A percentile compares a stretch with the other conserved stretches of the same genome.
phyloP scores from a whole-genome alignment of 1,140 invertebrate genomes.

The Panagrolaimus sp. region DNA sequence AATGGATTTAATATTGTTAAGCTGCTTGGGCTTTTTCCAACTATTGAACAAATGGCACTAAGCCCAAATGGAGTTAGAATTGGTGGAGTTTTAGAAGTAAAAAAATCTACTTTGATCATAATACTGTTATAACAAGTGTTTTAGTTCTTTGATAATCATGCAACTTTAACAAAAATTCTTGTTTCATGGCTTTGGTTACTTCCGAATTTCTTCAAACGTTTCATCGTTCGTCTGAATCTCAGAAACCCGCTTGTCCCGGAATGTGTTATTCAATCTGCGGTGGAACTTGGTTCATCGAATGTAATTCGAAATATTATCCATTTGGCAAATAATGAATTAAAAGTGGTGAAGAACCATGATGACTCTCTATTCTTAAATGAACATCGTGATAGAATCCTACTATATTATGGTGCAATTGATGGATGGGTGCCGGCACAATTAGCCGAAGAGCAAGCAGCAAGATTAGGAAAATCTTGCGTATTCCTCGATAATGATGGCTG shows the following conservation, averaged over 20 bases:
- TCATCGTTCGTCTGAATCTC: constrained; percentile 28
- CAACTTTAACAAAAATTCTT: constrained; percentile 33
- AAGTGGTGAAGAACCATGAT: constrained; percentile 26
- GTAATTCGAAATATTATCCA: constrained; percentile 44
- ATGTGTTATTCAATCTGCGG: constrained; percentile 30
- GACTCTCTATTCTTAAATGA: constrained; percentile 24
- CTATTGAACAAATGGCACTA: constrained; percentile 18
- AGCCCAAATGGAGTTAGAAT: constrained; percentile 32
- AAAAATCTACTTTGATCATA: neutral
- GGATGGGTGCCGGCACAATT: constrained; percentile 37
- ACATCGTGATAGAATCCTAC: constrained; percentile 20
- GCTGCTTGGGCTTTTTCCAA: constrained; percentile 18
- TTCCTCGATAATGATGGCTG: constrained; percentile 38
- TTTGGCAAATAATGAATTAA: constrained; percentile 40
- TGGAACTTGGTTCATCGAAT: constrained; percentile 29
- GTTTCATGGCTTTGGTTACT: constrained; percentile 27
- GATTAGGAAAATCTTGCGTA: constrained; percentile 24
- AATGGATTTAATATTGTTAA: constrained; percentile 36
- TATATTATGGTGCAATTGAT: constrained; percentile 38
- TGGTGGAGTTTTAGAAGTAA: constrained; percentile 22
- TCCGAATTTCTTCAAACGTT: constrained; percentile 19
- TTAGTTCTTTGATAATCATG: constrained; percentile 35
- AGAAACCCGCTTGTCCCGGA: constrained; percentile 23
- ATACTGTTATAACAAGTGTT: neutral
- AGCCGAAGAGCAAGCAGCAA: constrained; percentile 24